These are phyloP conservation scores for Tetropium fuscum DNA, from an alignment of 2,888 invertebrate species.

Conservation along the genomic window DNA sequence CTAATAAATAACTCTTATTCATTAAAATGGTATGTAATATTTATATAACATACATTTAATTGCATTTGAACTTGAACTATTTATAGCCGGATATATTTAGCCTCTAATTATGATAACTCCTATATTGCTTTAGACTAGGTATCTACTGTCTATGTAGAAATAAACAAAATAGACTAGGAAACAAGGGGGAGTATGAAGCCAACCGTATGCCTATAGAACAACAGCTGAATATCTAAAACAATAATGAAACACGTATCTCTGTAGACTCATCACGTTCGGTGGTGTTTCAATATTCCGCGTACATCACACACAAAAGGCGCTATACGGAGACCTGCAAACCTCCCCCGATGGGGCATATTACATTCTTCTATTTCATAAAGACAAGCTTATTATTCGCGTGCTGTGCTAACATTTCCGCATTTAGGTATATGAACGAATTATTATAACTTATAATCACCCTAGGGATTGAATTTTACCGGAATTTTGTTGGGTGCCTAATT, in stretches of 20 bases:
- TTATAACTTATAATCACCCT: no score
- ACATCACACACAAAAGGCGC: conserved; percentile 35
- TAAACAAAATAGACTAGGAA: conserved; percentile 23
- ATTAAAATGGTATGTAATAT: no score
- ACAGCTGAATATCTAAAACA: conserved; percentile 45
- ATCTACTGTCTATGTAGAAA: conserved; percentile 7
- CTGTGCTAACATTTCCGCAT: no score
- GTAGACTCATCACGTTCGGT: conserved; percentile 42
- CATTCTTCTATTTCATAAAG: conserved; percentile 21
- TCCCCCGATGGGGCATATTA: conserved; percentile 18
- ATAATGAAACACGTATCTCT: conserved; percentile 44
- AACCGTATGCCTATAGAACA: conserved; percentile 26
- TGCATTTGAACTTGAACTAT: no score
- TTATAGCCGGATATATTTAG: conserved; percentile 6
- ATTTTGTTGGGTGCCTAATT: no score
- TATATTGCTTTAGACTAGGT: conserved; percentile 13
- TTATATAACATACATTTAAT: no score
- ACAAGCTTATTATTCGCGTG: conserved; percentile 16
- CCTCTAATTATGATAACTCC: conserved; percentile 4
- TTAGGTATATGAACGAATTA: no score
- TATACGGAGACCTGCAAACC: conserved; percentile 8
- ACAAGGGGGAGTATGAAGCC: conserved; percentile 16
- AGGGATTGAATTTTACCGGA: no score
- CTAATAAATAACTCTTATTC: no score
- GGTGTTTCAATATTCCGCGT: conserved; percentile 42